Percentiles rank a stretch among this genome's conserved stretches.
Evolutionary conservation across 2,888 invertebrate species (phyloP).

Genomic region (Microdon myrmicae): DNA sequence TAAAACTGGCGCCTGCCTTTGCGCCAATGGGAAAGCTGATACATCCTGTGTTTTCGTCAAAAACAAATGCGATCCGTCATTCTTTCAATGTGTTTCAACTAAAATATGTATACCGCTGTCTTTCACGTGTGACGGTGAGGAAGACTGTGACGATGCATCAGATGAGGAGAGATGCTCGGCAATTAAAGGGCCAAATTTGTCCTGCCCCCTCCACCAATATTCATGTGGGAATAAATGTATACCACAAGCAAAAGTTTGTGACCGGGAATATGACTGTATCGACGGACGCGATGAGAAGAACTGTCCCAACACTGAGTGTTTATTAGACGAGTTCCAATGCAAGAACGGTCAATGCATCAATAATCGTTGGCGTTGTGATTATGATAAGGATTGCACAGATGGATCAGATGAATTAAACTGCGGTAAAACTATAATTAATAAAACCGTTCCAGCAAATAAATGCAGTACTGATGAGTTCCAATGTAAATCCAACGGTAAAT

Average conservation of each 20-base stretch:
- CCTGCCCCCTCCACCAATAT: conserved; percentile 71
- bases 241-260: conserved; percentile 71
- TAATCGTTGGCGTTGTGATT: conserved; percentile 76
- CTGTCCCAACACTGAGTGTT: conserved; percentile 70
- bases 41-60: conserved; percentile 77
- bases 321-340: conserved; percentile 74
- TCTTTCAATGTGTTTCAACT: conserved; percentile 70
- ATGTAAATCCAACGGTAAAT: conserved; percentile 69
- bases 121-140: conserved; percentile 75
- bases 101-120: conserved; percentile 71
- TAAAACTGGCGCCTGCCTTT: conserved; percentile 74
- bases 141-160: conserved; percentile 75
- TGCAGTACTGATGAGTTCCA: conserved; percentile 68
- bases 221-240: conserved; percentile 73
- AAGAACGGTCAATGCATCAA: conserved; percentile 79
- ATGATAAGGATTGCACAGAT: conserved; percentile 81
- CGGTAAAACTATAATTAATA: conserved; percentile 28
- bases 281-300: conserved; percentile 74
- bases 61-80: conserved; percentile 70
- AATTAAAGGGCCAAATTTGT: conserved; percentile 54
- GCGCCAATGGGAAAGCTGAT: conserved; percentile 77
- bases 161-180: conserved; percentile 70
- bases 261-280: conserved; percentile 72
- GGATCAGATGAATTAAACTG: conserved; percentile 57
- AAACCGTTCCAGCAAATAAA: conserved; percentile 32